These are phyloP conservation scores for Punctoribates punctum DNA, from an alignment of 2,888 invertebrate genomes.

Conservation along the genomic window DNA sequence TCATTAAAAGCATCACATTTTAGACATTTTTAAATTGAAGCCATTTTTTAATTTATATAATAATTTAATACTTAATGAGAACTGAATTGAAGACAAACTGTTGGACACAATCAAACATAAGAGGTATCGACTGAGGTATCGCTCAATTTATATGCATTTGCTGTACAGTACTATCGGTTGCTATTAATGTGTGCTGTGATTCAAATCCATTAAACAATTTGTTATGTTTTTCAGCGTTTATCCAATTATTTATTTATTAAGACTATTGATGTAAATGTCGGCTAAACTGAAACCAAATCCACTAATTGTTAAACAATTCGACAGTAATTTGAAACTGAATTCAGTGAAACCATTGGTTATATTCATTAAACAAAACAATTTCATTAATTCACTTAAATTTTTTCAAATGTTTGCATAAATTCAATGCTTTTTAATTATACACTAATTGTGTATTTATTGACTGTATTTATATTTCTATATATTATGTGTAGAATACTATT, in stretches of 20 bases:
- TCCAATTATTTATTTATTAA: background rate
- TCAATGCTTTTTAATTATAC: no score
- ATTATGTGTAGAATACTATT: background rate
- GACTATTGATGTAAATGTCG: background rate
- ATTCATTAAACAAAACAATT: no score
- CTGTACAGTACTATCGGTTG: background rate
- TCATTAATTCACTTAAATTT: no score
- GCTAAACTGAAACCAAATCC: background rate
- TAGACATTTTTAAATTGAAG: background rate
- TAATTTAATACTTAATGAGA: background rate
- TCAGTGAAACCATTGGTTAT: no score
- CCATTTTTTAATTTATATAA: slow-evolving; percentile 11
- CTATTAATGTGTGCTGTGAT: slow-evolving; percentile 24
- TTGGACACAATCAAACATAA: slow-evolving; percentile 15
- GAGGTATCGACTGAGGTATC: background rate
- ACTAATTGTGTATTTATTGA: no score
- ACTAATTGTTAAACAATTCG: background rate
- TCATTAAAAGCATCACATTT: background rate
- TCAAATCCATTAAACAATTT: background rate
- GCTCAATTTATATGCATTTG: slow-evolving; percentile 25
- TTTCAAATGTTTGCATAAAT: no score
- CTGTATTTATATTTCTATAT: background rate
- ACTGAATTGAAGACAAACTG: background rate
- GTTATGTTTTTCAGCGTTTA: background rate
- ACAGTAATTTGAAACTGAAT: no score